Percentiles rank a stretch among this genome's conserved stretches.
These are phyloP conservation scores for Babylonia areolata DNA, from an alignment of 1,140 invertebrate genomes.

Conservation along the genomic window DNA sequence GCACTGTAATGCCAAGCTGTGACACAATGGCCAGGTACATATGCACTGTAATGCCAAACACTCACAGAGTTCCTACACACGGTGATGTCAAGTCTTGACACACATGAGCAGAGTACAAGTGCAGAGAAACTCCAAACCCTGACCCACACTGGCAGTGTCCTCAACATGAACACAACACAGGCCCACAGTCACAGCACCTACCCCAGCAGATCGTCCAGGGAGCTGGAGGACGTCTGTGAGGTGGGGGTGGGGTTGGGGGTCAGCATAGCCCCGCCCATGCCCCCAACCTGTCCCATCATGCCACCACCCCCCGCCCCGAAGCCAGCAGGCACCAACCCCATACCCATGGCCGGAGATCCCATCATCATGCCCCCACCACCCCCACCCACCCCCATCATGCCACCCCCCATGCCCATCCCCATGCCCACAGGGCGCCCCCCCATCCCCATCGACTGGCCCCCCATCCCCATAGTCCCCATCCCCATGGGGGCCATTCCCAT, in stretches of 20 bases:
- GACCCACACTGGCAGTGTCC: neutral
- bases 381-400: neutral
- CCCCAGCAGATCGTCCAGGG: conserved; percentile 16
- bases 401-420: neutral
- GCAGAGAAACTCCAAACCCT: neutral
- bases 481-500: conserved; percentile 10
- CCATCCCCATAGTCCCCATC: conserved; percentile 16
- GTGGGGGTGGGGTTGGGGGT: neutral
- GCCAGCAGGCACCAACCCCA: neutral
- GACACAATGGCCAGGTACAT: too few species aligned
- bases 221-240: conserved; percentile 7
- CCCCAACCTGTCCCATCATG: neutral
- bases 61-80: neutral
- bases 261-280: neutral
- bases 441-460: neutral
- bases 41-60: neutral
- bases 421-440: neutral
- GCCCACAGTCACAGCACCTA: neutral
- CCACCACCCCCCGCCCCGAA: conserved; percentile 13
- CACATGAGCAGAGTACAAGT: neutral
- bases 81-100: too few species aligned
- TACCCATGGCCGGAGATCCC: neutral
- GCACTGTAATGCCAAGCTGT: too few species aligned
- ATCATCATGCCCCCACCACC: too few species aligned
- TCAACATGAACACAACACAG: neutral